phyloP scores from a whole-genome alignment of 2,888 invertebrate species.

The Nephrotoma appendiculata region DNA sequence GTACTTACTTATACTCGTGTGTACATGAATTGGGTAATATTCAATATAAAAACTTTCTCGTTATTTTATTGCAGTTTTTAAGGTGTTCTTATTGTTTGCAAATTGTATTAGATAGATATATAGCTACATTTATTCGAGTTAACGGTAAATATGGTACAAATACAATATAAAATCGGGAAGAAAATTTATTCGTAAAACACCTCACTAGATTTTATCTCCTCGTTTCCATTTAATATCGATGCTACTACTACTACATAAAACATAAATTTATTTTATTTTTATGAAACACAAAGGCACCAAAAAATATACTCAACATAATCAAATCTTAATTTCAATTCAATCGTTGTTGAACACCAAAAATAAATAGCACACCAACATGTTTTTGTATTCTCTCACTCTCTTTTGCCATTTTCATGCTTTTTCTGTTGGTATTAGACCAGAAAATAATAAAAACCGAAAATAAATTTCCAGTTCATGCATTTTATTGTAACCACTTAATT shows the following conservation, averaged over 20 bases:
- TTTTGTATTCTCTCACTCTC: background rate
- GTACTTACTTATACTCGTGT: too few relatives aligned
- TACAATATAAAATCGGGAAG: background rate
- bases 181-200: background rate
- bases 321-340: background rate
- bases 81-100: background rate
- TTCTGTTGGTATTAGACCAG: background rate
- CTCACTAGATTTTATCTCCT: background rate
- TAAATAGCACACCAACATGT: background rate
- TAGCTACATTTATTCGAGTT: background rate
- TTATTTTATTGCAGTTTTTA: background rate
- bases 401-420: background rate
- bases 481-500: background rate
- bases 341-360: background rate
- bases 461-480: background rate
- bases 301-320: background rate
- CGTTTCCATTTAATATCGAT: background rate
- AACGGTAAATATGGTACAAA: background rate
- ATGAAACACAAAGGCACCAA: background rate
- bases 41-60: background rate
- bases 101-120: background rate
- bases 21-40: background rate
- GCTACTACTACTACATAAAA: background rate
- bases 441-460: background rate
- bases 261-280: background rate